Conservation (phyloP, 2,113 vertebrate species). For the Dinomys branickii region DNA sequence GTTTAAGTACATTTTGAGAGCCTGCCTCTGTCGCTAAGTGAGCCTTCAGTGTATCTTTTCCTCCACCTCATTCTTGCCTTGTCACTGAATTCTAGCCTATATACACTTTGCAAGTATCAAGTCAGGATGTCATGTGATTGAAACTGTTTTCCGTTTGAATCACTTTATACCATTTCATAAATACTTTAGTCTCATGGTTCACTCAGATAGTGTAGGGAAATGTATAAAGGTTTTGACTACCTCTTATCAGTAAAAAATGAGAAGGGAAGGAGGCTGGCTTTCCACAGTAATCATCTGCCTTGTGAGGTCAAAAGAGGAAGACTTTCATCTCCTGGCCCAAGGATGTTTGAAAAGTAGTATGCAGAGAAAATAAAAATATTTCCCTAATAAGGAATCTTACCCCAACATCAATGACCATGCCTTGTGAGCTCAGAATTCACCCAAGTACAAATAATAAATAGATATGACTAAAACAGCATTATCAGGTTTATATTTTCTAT, state of each 20-base stretch:
- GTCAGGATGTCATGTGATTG: neutral
- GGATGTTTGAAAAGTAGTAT: neutral
- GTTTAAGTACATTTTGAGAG: constrained; percentile 4
- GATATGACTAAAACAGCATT: neutral
- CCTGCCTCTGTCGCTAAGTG: neutral
- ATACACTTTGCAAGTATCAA: constrained; percentile 18
- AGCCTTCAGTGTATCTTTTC: neutral
- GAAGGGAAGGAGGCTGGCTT: neutral
- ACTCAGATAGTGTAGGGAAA: neutral
- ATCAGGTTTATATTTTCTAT: constrained; percentile 29
- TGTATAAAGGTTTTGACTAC: neutral
- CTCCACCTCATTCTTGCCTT: neutral
- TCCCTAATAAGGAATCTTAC: neutral
- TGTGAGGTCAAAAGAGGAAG: constrained; percentile 20
- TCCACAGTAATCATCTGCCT: neutral
- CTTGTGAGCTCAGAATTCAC: constrained; percentile 46
- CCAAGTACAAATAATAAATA: constrained; percentile 60
- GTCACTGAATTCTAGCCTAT: neutral
- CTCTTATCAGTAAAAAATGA: neutral
- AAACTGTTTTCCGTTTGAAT: constrained; percentile 8
- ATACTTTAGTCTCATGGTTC: neutral
- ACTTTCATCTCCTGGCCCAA: constrained; percentile 11
- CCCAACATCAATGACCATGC: neutral
- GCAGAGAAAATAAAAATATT: neutral
- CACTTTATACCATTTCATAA: neutral